phyloP scores from a whole-genome alignment of 1,140 invertebrate genomes.

The Diachasmimorpha longicaudata region DNA sequence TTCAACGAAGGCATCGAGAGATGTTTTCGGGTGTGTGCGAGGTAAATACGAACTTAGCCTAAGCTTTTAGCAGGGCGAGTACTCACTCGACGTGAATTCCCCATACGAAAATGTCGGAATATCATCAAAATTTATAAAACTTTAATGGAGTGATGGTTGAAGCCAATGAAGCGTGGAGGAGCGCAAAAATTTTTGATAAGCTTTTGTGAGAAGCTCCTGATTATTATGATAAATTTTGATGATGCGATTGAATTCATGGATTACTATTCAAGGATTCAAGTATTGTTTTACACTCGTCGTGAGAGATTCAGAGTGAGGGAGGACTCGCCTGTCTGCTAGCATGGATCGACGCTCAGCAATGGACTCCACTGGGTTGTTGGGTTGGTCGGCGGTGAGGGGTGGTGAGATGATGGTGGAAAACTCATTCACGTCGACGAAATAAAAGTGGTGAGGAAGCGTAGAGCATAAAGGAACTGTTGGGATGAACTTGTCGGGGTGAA shows the following conservation, averaged over 20 bases:
- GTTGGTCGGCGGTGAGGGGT: no score
- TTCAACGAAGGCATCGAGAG: slow-evolving; percentile 32
- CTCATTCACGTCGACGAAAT: neutral
- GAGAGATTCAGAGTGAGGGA: slow-evolving; percentile 6
- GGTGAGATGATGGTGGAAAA: neutral
- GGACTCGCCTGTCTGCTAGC: slow-evolving; percentile 57
- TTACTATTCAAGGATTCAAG: neutral
- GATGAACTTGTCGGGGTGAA: neutral
- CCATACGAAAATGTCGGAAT: neutral
- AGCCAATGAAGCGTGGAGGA: neutral
- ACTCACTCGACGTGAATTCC: slow-evolving; percentile 51
- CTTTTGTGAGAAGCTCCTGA: neutral
- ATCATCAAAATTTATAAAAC: neutral
- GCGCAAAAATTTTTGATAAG: neutral
- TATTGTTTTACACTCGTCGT: neutral
- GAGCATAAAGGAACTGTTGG: neutral
- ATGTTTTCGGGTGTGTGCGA: slow-evolving; percentile 49
- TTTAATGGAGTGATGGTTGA: neutral
- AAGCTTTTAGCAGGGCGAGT: slow-evolving; percentile 55
- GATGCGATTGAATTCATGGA: neutral
- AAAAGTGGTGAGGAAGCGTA: neutral
- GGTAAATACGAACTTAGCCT: slow-evolving; percentile 59
- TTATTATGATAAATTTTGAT: slow-evolving; percentile 1
- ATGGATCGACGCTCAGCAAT: slow-evolving; percentile 62
- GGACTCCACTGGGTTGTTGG: slow-evolving; percentile 49